These are phyloP conservation scores for Cantharis nigra DNA, from an alignment of 2,888 invertebrate species.

Conservation along the genomic window DNA sequence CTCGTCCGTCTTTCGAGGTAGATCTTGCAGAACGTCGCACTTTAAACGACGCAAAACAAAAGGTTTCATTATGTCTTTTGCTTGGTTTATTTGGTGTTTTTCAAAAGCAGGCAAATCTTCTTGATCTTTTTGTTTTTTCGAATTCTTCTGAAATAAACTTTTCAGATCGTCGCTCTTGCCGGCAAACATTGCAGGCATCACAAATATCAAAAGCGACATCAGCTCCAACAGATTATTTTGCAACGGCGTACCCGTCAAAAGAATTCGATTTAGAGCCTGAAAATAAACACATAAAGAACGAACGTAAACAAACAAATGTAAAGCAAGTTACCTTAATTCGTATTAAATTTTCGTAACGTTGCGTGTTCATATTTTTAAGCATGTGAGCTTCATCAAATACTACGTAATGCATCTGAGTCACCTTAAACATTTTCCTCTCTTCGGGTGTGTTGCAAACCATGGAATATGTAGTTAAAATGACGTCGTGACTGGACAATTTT, in stretches of 20 bases:
- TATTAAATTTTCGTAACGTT: constrained; percentile 85
- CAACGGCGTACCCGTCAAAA: constrained; percentile 93
- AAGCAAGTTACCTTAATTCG: constrained; percentile 64
- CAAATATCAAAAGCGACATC: constrained; percentile 93
- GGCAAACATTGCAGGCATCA: constrained; percentile 94
- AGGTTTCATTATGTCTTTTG: constrained; percentile 95
- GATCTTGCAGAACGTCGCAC: constrained; percentile 79
- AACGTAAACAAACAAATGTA: neutral
- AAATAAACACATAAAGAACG: constrained; percentile 36
- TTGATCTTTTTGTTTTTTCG: constrained; percentile 62
- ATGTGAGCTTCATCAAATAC: constrained; percentile 98
- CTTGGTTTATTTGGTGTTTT: constrained; percentile 86
- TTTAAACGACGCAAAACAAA: constrained; percentile 90
- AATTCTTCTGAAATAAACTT: constrained; percentile 80
- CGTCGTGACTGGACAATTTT: constrained; percentile 75
- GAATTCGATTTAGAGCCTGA: constrained; percentile 80
- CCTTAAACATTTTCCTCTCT: constrained; percentile 88
- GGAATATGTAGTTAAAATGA: constrained; percentile 83
- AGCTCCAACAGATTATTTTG: constrained; percentile 95
- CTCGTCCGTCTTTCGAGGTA: constrained; percentile 82
- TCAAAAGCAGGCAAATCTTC: constrained; percentile 81
- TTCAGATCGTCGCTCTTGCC: constrained; percentile 87
- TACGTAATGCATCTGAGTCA: constrained; percentile 87
- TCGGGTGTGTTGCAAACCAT: constrained; percentile 87
- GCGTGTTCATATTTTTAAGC: constrained; percentile 96